Evolutionary conservation across 2,888 invertebrate genomes (phyloP), one percentile per base, ranked within the genome.

Genomic region (Temnothorax ravouxi): DNA sequence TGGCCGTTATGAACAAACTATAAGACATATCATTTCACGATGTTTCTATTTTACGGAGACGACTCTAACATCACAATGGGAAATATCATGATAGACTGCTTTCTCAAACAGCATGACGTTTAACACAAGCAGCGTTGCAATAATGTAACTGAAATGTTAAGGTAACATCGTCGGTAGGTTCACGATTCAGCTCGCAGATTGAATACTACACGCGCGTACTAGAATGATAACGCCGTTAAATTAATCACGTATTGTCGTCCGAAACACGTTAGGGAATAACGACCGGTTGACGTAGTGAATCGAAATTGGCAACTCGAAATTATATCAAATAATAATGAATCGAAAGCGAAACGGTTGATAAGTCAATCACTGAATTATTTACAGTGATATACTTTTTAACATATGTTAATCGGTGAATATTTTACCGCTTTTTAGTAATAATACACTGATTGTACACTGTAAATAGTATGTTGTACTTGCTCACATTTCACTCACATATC

Each of bases 201-300:
- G 74, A 8, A 1, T n/a, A 47, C 74, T n/a, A 80, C 9, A 72
- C 44, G 47, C 25, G 41, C 47, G 18, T 79, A 21, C 38, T 15
- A 13, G 59, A 79, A 72, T 79, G 72, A 80, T 59, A 80, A 80
- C 72, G 54, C 25, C 47, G 59, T 74, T 80, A 72, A 79, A 79
- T 79, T 79, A 80, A 80, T 80, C 75, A 80, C 47, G 34, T 25
- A 72, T 56, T 72, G 79, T 80, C 56, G 34, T 15, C n/a, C 34
- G 25, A 21, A 44, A 56, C 18, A 59, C 59, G 34, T 72, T 59
- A 47, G 72, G 47, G 38, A 50, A 72, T 72, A 72, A 79, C 38
- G 21, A 59, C 50, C 75, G 72, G 25, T 3, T 79, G 44, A 71
- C 41, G 21, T 34, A 29, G 11, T n/a, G 15, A 56, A 38, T n/a